phyloP scores from a whole-genome alignment of 2,797 vertebrate species.

The Decapterus maruadsi region DNA sequence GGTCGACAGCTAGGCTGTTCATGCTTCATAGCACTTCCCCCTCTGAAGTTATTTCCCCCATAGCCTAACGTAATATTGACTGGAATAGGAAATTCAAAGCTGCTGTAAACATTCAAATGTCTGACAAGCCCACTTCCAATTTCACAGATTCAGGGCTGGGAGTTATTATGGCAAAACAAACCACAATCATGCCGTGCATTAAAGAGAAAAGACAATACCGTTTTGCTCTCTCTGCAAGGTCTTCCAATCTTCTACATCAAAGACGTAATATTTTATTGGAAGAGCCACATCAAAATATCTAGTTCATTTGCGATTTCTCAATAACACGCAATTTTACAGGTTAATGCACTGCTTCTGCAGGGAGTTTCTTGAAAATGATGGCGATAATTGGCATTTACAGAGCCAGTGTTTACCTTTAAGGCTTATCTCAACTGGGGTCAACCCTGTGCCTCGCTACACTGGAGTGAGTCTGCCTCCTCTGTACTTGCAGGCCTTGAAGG shows the following conservation, averaged over 20 bases:
- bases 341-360: constrained; percentile 61
- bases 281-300: constrained; percentile 43
- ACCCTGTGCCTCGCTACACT: constrained; percentile 46
- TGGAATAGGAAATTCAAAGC: constrained; percentile 82
- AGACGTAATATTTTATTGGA: constrained; percentile 36
- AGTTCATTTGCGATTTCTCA: constrained; percentile 55
- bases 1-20: constrained; percentile 78
- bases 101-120: constrained; percentile 81
- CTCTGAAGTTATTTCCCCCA: constrained; percentile 70
- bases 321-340: constrained; percentile 54
- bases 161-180: constrained; percentile 77
- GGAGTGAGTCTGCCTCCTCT: constrained; percentile 63
- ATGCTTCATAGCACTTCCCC: constrained; percentile 78
- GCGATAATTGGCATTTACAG: constrained; percentile 77
- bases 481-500: constrained; percentile 58
- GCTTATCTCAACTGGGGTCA: constrained; percentile 78
- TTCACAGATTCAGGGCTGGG: constrained; percentile 75
- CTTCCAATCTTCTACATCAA: constrained; percentile 35
- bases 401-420: constrained; percentile 74
- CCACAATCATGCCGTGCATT: constrained; percentile 47
- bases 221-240: constrained; percentile 50
- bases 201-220: constrained; percentile 48
- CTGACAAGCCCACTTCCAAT: constrained; percentile 82
- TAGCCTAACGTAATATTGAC: constrained; percentile 82
- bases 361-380: constrained; percentile 64